Evolutionary conservation across 2,113 vertebrate species (phyloP), one percentile per base, ranked within the genome.

Genomic region (Urocynchramus pylzowi): DNA sequence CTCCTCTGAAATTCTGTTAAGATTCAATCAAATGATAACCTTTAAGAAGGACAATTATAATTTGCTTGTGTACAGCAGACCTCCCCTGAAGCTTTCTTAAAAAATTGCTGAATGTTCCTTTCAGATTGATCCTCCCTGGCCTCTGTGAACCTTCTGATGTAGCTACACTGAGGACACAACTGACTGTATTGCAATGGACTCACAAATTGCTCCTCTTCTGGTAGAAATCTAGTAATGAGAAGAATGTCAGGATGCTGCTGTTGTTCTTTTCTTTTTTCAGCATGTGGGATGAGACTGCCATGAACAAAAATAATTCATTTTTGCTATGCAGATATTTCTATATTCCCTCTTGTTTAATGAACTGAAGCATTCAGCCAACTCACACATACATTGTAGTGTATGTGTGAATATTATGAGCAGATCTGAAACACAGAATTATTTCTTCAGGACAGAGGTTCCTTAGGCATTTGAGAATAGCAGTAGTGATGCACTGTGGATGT

Each of bases 1-100:
- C 39, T 85, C 7, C 24, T 61, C 26, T 81, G 80, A 86, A 93
- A 70, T 90, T 64, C 64, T 44, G 23, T 52, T 92, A 84, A 67
- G 33, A 81, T 81, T 81, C 63, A 67, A 23, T 69, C 22, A 49
- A 73, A 67, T 70, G 39, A 31, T 77, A 67, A 67, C 16, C 23
- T 15, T 49, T 35, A 61, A 37, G 24, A 92, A 90, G 70, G 67
- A 33, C 8, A 65, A 75, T 86, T 81, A n/a, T 74, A 1, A 31
- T 77, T 94, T 88, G 6, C 31, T 85, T 83, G n/a, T 77, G 35
- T 61, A 64, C 27, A 86, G 24, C 44, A 56, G 22, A 44, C 10
- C 21, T 89, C 27, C 52, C 3, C 17, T 57, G 90, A 85, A 88
- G 6, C 30, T 81, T 86, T 77, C 50, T 59, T 44, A 30, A 49